A percentile compares a stretch with the other conserved stretches of the same genome.
Conservation (phyloP, 2,888 invertebrate genomes). For the Gibbula magus region DNA sequence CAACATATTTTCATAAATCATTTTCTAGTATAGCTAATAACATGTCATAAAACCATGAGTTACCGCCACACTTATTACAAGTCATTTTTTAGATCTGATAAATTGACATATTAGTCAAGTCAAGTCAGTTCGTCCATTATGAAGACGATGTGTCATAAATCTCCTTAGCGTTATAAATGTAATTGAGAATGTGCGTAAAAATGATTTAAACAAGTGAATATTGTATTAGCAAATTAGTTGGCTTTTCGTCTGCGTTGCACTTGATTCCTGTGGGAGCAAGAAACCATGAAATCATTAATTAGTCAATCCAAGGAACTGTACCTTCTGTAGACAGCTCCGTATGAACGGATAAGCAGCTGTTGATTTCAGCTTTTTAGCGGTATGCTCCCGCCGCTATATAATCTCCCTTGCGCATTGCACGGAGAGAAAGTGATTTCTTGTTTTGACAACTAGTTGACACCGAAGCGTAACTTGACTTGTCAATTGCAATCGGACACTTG, state of each 20-base stretch:
- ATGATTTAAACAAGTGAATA: constrained; percentile 1
- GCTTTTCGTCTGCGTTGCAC: not conserved
- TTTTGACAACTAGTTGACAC: constrained; percentile 20
- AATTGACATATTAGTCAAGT: no score
- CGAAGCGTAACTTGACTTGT: constrained; percentile 1
- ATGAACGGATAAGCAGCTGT: constrained; percentile 6
- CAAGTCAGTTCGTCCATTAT: no score
- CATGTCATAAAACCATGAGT: no score
- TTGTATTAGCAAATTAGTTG: not conserved
- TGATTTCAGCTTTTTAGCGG: not conserved
- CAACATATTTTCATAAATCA: no score
- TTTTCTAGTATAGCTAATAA: no score
- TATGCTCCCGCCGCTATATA: not conserved
- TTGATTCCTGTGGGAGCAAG: not conserved
- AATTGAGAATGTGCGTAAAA: not conserved
- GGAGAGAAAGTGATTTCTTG: constrained; percentile 19
- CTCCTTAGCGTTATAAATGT: not conserved
- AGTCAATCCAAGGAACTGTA: constrained; percentile 4
- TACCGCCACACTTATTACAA: no score
- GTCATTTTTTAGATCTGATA: no score
- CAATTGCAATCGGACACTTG: constrained; percentile 15
- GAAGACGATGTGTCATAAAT: not conserved
- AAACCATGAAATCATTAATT: not conserved
- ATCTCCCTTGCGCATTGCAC: not conserved
- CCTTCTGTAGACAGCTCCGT: not conserved